Percentiles rank a stretch among this genome's conserved stretches.
phyloP scores from a whole-genome alignment of 2,113 vertebrate species.

The Ceratotherium simum region DNA sequence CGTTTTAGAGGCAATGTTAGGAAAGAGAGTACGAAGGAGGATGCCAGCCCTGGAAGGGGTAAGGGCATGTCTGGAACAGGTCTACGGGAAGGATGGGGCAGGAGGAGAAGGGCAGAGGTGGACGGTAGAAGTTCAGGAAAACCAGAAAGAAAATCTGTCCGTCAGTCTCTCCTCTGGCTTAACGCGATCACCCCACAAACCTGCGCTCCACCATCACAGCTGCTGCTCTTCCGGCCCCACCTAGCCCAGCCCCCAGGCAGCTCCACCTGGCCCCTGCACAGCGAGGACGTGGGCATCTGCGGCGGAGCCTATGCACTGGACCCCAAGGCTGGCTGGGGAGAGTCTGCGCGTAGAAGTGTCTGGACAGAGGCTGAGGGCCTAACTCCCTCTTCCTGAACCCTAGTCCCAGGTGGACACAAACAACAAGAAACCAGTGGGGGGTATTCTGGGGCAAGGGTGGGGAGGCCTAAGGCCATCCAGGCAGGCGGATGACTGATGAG shows the following conservation, averaged over 20 bases:
- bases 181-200: neutral
- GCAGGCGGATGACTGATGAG: neutral
- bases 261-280: neutral
- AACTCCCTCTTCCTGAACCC: neutral
- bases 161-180: neutral
- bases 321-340: neutral
- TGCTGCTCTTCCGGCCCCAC: neutral
- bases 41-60: fast-evolving
- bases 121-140: too few species aligned
- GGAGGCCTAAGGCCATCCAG: neutral
- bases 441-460: neutral
- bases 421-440: too few species aligned
- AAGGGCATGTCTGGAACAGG: too few species aligned
- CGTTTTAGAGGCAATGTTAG: neutral
- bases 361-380: neutral
- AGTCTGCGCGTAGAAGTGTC: fast-evolving
- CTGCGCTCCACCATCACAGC: fast-evolving
- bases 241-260: neutral
- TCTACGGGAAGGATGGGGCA: neutral
- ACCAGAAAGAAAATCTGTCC: fast-evolving
- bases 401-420: neutral
- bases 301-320: neutral
- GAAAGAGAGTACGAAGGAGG: neutral
- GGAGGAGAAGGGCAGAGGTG: neutral
- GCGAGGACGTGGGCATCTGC: fast-evolving